Base-by-base conservation (phyloP, 2,113 vertebrate species). In the Sciurus niger region DNA sequence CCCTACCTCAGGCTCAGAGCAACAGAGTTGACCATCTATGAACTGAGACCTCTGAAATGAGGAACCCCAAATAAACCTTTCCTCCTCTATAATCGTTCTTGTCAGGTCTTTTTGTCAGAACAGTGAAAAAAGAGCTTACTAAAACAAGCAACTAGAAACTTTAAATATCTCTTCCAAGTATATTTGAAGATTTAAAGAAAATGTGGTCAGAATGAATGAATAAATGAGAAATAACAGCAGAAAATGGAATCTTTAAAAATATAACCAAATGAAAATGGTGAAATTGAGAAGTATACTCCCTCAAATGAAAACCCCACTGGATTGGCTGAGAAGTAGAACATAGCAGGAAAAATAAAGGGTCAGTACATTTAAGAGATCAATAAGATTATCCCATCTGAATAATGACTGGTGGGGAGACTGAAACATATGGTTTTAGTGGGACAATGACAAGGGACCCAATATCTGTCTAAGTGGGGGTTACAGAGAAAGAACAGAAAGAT, bases 111-210 rank as follows among this genome's bases (percentile, higher is more conserved):
- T 55, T 55, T 16, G 55, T 55, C 55, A 55, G 3, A 55, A 6
- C 55, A 55, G 55, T 55, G 55, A 18, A 55, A 16, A 18, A 55
- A 55, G 12, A 55, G 55, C 17, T 55, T 60, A 60, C 58, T 60
- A 60, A 60, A 24, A 60, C 22, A 24, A 60, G 22, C 58, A 60
- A 20, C 22, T 24, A 60, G 58, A 24, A 60, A 22, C 20, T 60
- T 78, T 40, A 87, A 79, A 68, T 51, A 25, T 22, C 34, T 24
- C 77, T 76, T 74, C 20, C 24, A 58, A 70, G 37, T 77, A 70
- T 14, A 24, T 18, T 87, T 30, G 82, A 67, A 40, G 74, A 67
- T 16, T 89, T 90, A 93, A 90, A 85, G 32, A 77, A 85, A 94
- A 70, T 13, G 12, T 40, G 5, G 22, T 65, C 72, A 79, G 46